These are phyloP conservation scores for Crotalus helleri DNA, from an alignment of 2,113 vertebrate genomes.

Conservation along the genomic window DNA sequence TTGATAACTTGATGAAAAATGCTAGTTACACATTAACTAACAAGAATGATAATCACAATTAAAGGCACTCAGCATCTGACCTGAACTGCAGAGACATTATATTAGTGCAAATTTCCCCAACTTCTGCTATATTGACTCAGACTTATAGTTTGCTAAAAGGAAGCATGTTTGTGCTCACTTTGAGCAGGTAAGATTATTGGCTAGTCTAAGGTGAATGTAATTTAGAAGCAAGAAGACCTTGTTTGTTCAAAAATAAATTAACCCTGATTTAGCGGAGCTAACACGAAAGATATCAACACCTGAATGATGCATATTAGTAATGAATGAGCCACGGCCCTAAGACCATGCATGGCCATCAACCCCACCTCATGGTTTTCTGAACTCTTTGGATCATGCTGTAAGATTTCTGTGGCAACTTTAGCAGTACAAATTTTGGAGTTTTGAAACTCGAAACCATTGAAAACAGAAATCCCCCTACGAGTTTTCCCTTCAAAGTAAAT, in stretches of 20 bases:
- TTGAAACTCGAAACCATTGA: neutral
- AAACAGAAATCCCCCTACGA: neutral
- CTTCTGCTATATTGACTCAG: neutral
- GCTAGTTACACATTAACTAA: constrained; percentile 53
- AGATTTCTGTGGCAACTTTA: neutral
- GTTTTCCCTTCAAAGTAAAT: neutral
- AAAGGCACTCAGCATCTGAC: constrained; percentile 54
- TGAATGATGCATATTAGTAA: neutral
- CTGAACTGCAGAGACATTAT: constrained; percentile 37
- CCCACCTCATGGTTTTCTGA: neutral
- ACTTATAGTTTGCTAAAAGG: neutral
- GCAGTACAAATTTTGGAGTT: neutral
- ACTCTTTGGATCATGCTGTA: neutral
- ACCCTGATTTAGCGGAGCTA: neutral
- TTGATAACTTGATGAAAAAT: constrained; percentile 17
- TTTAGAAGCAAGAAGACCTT: neutral
- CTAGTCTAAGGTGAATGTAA: neutral
- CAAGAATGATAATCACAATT: constrained; percentile 39
- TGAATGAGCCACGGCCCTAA: neutral
- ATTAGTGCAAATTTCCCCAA: neutral
- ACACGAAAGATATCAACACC: neutral
- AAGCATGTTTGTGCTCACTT: neutral
- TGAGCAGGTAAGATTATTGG: neutral
- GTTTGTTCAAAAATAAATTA: neutral
- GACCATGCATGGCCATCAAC: neutral